phyloP scores from a whole-genome alignment of 2,888 invertebrate genomes.

The Adelphocoris suturalis region DNA sequence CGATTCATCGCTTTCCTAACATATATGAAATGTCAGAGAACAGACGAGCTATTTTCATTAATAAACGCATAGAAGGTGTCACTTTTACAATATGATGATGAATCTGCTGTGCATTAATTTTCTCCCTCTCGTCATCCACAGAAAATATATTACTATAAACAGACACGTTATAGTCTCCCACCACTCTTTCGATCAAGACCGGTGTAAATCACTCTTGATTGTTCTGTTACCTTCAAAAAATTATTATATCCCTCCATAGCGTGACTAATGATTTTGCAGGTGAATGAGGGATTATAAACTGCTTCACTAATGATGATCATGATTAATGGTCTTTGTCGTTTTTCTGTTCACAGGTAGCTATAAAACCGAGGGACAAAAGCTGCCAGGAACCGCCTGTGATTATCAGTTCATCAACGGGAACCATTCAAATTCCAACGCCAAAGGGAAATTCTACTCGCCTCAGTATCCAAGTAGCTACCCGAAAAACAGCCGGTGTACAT shows the following conservation, averaged over 20 bases:
- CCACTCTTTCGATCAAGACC: neutral
- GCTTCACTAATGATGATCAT: constrained; percentile 40
- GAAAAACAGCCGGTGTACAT: constrained; percentile 92
- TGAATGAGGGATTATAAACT: constrained; percentile 39
- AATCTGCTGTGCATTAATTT: no score
- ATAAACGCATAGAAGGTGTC: no score
- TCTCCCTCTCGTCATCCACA: no score
- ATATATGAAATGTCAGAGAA: no score
- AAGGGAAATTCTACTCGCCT: constrained; percentile 92
- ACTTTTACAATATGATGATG: no score
- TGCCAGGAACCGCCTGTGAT: constrained; percentile 90
- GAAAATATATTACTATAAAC: no score
- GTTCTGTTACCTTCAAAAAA: constrained; percentile 17
- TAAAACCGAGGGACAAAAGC: constrained; percentile 88
- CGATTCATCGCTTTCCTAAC: no score
- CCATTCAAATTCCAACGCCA: constrained; percentile 51
- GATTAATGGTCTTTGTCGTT: constrained; percentile 21
- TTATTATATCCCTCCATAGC: constrained; percentile 1
- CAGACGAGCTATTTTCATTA: no score
- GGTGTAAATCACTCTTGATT: constrained; percentile 36
- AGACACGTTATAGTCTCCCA: neutral
- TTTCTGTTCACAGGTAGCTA: constrained; percentile 84
- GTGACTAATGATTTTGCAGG: constrained; percentile 14
- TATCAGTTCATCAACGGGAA: constrained; percentile 90
- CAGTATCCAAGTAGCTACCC: constrained; percentile 97